Evolutionary conservation across 2,797 vertebrate species (phyloP).

Genomic region (Manis pentadactyla): DNA sequence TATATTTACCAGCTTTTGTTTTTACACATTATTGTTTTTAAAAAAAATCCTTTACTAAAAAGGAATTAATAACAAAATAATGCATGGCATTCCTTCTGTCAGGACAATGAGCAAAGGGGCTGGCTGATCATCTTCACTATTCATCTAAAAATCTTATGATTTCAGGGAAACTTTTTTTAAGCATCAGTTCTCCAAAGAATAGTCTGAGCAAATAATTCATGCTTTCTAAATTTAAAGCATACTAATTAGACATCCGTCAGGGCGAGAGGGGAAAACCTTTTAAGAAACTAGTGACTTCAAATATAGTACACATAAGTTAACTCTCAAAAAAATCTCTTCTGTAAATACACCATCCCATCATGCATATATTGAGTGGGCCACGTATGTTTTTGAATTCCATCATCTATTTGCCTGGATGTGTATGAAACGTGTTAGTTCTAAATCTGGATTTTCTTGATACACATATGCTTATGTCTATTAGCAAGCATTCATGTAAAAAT

Average conservation of each 20-base stretch:
- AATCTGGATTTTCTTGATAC: slow-evolving; percentile 14
- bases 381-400: slow-evolving; percentile 29
- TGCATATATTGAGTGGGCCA: not conserved
- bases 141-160: slow-evolving; percentile 75
- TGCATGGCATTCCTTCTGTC: slow-evolving; percentile 67
- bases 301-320: slow-evolving; percentile 80
- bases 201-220: slow-evolving; percentile 84
- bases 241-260: slow-evolving; percentile 82
- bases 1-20: slow-evolving; percentile 74
- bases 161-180: slow-evolving; percentile 76
- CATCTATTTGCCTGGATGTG: slow-evolving; percentile 1
- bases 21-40: slow-evolving; percentile 67
- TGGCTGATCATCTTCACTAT: slow-evolving; percentile 72
- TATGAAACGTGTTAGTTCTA: not conserved
- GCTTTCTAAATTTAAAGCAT: slow-evolving; percentile 85
- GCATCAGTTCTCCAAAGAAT: slow-evolving; percentile 75
- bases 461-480: not conserved
- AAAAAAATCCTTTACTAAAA: slow-evolving; percentile 66
- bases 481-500: not conserved
- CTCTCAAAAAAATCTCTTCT: slow-evolving; percentile 53
- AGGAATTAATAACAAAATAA: slow-evolving; percentile 83
- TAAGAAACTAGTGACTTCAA: slow-evolving; percentile 82
- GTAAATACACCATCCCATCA: slow-evolving; percentile 20
- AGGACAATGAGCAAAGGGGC: slow-evolving; percentile 62
- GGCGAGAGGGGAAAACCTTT: slow-evolving; percentile 76